These are phyloP conservation scores for Potamarius usumacintae DNA, from an alignment of 2,113 vertebrate genomes.

Conservation along the genomic window DNA sequence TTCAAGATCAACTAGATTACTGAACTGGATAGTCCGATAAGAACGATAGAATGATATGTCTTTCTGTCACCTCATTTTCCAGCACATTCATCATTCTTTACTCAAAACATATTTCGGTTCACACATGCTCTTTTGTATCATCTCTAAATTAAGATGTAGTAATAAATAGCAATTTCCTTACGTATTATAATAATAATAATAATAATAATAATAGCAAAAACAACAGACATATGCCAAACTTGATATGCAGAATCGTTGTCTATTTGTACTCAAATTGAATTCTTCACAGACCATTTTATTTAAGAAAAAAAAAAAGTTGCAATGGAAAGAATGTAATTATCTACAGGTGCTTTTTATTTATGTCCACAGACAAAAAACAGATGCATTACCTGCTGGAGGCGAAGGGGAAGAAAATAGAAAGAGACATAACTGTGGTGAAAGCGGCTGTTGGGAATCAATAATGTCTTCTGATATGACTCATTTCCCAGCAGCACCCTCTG, in stretches of 20 bases:
- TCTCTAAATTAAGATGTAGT: not conserved
- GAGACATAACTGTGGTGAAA: slow-evolving; percentile 51
- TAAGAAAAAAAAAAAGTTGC: not conserved
- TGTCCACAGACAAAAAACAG: slow-evolving; percentile 43
- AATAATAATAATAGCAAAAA: not conserved
- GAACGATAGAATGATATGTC: not conserved
- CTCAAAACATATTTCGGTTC: not conserved
- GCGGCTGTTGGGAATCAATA: slow-evolving; percentile 72
- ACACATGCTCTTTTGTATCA: not conserved
- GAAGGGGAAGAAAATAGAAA: slow-evolving; percentile 46
- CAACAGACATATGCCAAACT: not conserved
- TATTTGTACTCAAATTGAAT: not conserved
- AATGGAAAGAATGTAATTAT: slow-evolving; percentile 35
- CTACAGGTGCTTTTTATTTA: slow-evolving; percentile 48
- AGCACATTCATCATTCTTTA: slow-evolving; percentile 13
- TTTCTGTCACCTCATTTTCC: not conserved
- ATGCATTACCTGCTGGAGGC: slow-evolving; percentile 45
- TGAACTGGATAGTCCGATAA: not conserved
- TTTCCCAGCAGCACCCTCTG: slow-evolving; percentile 68
- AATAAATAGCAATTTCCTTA: not conserved
- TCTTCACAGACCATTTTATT: not conserved
- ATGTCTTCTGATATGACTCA: slow-evolving; percentile 78
- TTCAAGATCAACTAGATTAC: not conserved
- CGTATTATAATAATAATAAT: not conserved
- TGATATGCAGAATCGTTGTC: not conserved